These are phyloP conservation scores for Scyliorhinus canicula DNA, from an alignment of 2,797 vertebrate genomes.

Conservation along the genomic window DNA sequence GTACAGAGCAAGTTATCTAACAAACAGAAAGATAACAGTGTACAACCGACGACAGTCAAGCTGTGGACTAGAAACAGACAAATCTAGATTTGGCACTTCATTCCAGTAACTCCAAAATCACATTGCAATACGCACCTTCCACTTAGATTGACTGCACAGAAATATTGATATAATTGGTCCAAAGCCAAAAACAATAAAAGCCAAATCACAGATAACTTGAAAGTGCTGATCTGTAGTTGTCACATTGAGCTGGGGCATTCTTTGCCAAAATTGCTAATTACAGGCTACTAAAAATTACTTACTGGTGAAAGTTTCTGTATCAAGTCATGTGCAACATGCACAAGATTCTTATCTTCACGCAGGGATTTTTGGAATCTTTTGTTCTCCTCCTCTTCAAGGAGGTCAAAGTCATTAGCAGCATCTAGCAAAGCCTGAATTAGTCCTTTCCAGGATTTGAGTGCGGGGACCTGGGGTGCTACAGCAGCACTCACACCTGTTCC, in stretches of 20 bases:
- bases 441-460: constrained; percentile 90
- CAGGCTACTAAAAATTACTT: constrained; percentile 50
- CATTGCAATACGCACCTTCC: background rate
- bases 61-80: background rate
- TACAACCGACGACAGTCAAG: background rate
- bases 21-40: background rate
- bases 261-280: background rate
- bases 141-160: background rate
- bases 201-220: background rate
- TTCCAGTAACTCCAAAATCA: background rate
- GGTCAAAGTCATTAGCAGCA: constrained; percentile 88
- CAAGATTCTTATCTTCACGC: constrained; percentile 88
- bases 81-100: background rate
- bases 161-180: background rate
- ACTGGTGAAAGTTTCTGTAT: constrained; percentile 96
- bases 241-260: background rate
- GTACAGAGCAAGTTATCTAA: background rate
- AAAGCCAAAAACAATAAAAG: background rate
- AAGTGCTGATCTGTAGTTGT: background rate
- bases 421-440: constrained; percentile 89
- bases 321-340: constrained; percentile 90
- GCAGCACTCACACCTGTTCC: constrained; percentile 91
- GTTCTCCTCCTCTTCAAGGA: constrained; percentile 89
- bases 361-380: constrained; percentile 88
- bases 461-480: constrained; percentile 88